A percentile compares a stretch with the other conserved stretches of the same genome.
phyloP scores from a whole-genome alignment of 2,888 invertebrate genomes.

The Spisula solida region DNA sequence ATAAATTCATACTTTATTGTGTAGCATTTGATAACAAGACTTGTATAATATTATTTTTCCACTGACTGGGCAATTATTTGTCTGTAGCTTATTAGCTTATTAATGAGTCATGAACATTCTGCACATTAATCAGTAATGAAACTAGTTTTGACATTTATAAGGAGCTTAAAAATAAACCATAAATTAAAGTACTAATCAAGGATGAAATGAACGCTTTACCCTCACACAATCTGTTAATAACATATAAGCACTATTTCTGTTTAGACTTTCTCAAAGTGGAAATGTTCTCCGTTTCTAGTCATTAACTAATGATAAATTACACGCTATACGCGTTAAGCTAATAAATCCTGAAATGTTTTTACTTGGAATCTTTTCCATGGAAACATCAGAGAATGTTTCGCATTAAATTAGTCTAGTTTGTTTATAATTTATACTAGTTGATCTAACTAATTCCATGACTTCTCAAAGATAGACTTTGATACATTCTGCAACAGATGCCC shows the following conservation, averaged over 20 bases:
- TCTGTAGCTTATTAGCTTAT: neutral
- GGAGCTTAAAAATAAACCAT: slow-evolving; percentile 9
- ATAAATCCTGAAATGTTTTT: slow-evolving; percentile 46
- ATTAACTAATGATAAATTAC: neutral
- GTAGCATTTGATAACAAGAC: neutral
- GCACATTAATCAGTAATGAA: neutral
- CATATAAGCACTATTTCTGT: neutral
- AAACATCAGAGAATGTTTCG: slow-evolving; percentile 16
- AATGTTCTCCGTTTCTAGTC: neutral
- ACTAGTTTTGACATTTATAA: neutral
- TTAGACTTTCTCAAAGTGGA: neutral
- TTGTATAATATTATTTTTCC: neutral
- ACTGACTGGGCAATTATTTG: neutral
- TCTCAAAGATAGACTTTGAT: neutral
- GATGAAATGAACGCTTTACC: neutral
- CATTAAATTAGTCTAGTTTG: slow-evolving; percentile 28
- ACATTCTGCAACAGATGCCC: slow-evolving; percentile 3
- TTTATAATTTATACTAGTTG: slow-evolving; percentile 23
- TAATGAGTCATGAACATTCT: neutral
- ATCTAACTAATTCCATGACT: neutral
- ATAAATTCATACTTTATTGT: neutral
- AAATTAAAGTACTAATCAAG: neutral
- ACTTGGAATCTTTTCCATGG: slow-evolving; percentile 18
- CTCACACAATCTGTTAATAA: neutral
- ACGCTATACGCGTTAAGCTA: slow-evolving; percentile 13